A percentile compares a stretch with the other conserved stretches of the same genome.
Evolutionary conservation across 2,888 invertebrate genomes (phyloP).

Genomic region (Thera britannica): DNA sequence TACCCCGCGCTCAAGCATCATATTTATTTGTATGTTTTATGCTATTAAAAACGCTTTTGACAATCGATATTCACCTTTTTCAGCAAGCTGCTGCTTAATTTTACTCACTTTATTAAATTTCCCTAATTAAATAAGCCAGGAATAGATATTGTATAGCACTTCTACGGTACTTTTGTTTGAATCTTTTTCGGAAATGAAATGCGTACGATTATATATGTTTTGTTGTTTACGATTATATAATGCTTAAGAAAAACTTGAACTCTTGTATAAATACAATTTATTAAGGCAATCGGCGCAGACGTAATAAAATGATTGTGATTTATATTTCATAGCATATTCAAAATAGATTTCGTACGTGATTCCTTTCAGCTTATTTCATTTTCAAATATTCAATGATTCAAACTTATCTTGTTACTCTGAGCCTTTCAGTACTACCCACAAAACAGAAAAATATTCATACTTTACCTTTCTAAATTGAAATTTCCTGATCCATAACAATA

Average conservation of each 20-base stretch:
- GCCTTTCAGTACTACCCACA: background rate
- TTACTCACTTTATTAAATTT: constrained; percentile 2
- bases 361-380: background rate
- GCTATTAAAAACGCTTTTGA: background rate
- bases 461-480: constrained; percentile 3
- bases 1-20: constrained; percentile 3
- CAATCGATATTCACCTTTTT: no score
- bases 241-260: background rate
- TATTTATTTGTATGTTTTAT: constrained; percentile 2
- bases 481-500: constrained; percentile 7
- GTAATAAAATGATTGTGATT: background rate
- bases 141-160: constrained; percentile 9
- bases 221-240: no score
- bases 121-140: background rate
- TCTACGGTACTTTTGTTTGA: background rate
- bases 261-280: no score
- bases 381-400: background rate
- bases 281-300: no score
- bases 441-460: constrained; percentile 6
- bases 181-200: background rate
- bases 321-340: background rate
- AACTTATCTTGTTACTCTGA: constrained; percentile 1
- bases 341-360: background rate
- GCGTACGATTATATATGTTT: background rate
- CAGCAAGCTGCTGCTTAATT: background rate